Percentiles rank a stretch among this genome's conserved stretches.
Conservation (phyloP, 2,797 vertebrate genomes). For the Tolypeutes matacus region DNA sequence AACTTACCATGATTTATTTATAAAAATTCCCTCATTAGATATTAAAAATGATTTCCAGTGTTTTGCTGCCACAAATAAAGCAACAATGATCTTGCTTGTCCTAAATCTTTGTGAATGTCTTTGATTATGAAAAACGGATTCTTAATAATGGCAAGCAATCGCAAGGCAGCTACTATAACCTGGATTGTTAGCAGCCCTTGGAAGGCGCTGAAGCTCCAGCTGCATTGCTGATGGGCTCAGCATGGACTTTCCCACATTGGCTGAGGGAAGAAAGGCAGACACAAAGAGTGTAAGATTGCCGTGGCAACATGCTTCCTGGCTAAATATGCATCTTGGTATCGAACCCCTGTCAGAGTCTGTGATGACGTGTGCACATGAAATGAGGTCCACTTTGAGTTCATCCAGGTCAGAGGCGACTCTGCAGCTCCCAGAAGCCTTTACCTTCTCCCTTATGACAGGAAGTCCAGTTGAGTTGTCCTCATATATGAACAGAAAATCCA, state of each 20-base stretch:
- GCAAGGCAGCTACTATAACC: slow-evolving; percentile 10
- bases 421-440: slow-evolving; percentile 57
- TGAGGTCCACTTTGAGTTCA: neutral
- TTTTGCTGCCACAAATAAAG: neutral
- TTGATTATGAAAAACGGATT: slow-evolving; percentile 48
- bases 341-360: slow-evolving; percentile 18
- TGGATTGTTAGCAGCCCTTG: slow-evolving; percentile 16
- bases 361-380: neutral
- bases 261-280: slow-evolving; percentile 27
- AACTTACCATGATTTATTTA: neutral
- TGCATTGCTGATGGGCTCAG: slow-evolving; percentile 1
- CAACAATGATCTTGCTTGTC: neutral
- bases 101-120: slow-evolving; percentile 18
- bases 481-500: slow-evolving; percentile 72
- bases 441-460: slow-evolving; percentile 55
- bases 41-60: neutral
- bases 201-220: slow-evolving; percentile 61
- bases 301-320: slow-evolving; percentile 63
- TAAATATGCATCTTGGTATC: neutral
- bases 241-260: neutral
- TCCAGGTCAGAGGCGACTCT: slow-evolving; percentile 22
- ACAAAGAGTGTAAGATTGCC: neutral
- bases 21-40: slow-evolving; percentile 32
- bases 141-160: neutral
- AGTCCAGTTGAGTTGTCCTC: slow-evolving; percentile 71